These are phyloP conservation scores for Macrobrachium rosenbergii DNA, from an alignment of 1,140 invertebrate genomes.

Conservation along the genomic window DNA sequence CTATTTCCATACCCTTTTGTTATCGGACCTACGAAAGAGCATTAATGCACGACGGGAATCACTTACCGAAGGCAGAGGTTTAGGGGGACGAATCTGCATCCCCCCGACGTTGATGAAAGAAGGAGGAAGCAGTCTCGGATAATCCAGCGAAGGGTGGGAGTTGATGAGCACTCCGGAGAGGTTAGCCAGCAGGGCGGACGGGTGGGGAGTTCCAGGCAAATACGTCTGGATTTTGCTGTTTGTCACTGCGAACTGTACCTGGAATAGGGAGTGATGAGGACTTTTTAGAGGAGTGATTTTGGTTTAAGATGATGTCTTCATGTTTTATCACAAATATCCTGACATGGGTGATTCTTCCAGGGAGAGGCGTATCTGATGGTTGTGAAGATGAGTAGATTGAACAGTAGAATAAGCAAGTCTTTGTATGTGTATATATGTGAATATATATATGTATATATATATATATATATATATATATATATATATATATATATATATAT, in stretches of 20 bases:
- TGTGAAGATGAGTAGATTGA: too few species aligned
- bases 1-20: too few species aligned
- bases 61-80: too few species aligned
- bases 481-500: slow-evolving; percentile 10
- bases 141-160: slow-evolving; percentile 68
- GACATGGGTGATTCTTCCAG: too few species aligned
- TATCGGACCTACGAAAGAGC: too few species aligned
- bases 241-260: slow-evolving; percentile 65
- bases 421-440: too few species aligned
- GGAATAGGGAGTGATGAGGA: too few species aligned
- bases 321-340: too few species aligned
- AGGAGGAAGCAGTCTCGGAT: slow-evolving; percentile 67
- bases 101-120: slow-evolving; percentile 68
- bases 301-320: too few species aligned
- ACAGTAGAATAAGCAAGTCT: too few species aligned
- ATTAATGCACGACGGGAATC: background rate
- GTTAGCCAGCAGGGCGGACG: slow-evolving; percentile 66
- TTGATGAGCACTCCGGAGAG: slow-evolving; percentile 68
- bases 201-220: slow-evolving; percentile 66
- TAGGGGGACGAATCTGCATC: slow-evolving; percentile 58
- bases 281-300: too few species aligned
- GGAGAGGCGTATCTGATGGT: too few species aligned
- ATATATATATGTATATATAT: background rate
- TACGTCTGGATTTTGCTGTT: slow-evolving; percentile 65
- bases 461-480: background rate